Conservation (phyloP, 2,888 invertebrate genomes). For the Acrocyrtus sp. region DNA sequence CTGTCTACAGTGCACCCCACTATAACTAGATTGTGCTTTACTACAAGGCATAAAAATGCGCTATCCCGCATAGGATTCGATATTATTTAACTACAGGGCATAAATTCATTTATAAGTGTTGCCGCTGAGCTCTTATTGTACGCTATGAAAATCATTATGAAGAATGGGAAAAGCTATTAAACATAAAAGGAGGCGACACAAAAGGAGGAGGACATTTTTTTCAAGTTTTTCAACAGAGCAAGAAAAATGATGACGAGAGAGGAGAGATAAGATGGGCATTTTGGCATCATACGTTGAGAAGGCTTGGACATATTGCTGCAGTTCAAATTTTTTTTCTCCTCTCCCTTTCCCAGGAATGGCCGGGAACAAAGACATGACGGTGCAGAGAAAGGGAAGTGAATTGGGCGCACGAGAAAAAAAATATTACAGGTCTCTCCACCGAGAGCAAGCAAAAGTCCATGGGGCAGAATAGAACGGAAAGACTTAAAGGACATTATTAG, state of each 20-base stretch:
- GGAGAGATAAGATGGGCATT: constrained; percentile 43
- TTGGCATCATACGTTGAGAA: constrained; percentile 27
- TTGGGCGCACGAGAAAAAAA: constrained; percentile 7
- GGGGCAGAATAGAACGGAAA: constrained; percentile 29
- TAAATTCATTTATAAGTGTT: neutral
- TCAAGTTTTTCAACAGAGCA: constrained; percentile 16
- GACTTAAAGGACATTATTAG: constrained; percentile 58
- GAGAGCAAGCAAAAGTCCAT: constrained; percentile 7
- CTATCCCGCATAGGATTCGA: too few species aligned
- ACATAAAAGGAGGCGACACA: constrained; percentile 28
- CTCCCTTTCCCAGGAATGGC: too few species aligned
- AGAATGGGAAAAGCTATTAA: constrained; percentile 45
- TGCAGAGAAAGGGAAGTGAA: constrained; percentile 21
- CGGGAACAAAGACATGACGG: constrained; percentile 24
- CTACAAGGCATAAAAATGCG: too few species aligned
- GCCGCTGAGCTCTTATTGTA: neutral
- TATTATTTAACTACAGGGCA: too few species aligned
- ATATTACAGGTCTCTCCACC: constrained; percentile 12
- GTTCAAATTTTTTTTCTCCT: neutral
- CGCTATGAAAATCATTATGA: constrained; percentile 41
- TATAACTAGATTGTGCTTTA: too few species aligned
- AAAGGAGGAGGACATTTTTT: constrained; percentile 37
- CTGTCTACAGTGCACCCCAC: too few species aligned
- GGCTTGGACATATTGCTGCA: constrained; percentile 28
- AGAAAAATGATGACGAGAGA: constrained; percentile 46